Evolutionary conservation across 2,797 vertebrate genomes (phyloP).

Genomic region (Notoglanidium macrostoma): DNA sequence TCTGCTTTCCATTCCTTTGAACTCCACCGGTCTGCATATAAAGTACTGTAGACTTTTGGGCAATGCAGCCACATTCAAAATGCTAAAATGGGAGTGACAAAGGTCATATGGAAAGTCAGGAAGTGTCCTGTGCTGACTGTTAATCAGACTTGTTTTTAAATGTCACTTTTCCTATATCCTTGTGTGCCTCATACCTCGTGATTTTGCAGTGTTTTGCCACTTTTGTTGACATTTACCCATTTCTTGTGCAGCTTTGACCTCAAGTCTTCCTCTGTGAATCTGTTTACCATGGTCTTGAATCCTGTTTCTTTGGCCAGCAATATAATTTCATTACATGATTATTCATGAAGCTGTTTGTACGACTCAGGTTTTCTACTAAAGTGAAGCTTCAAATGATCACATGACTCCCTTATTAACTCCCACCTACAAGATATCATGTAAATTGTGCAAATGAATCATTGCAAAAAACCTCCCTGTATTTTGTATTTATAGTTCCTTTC

Average conservation of each 20-base stretch:
- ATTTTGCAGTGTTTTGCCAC: background rate
- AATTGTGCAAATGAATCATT: background rate
- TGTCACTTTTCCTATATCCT: background rate
- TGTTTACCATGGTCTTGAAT: background rate
- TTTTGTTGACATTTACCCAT: background rate
- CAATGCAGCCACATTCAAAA: background rate
- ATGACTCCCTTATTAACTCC: no score
- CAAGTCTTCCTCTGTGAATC: background rate
- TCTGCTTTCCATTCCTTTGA: background rate
- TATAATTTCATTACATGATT: background rate
- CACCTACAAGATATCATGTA: background rate
- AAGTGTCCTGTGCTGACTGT: constrained; percentile 5
- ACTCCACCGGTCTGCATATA: background rate
- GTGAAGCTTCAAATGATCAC: background rate
- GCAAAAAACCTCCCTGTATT: background rate
- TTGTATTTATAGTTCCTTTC: background rate
- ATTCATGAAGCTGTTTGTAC: background rate
- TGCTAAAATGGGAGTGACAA: background rate
- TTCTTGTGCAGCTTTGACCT: constrained; percentile 7
- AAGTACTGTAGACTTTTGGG: background rate
- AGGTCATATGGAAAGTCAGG: constrained; percentile 17
- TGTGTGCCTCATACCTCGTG: background rate
- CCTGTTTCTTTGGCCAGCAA: background rate
- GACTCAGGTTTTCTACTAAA: background rate
- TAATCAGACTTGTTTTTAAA: constrained; percentile 14